These are phyloP conservation scores for Panagrolaimus sp. DNA, from an alignment of 1,140 invertebrate genomes.

Conservation along the genomic window DNA sequence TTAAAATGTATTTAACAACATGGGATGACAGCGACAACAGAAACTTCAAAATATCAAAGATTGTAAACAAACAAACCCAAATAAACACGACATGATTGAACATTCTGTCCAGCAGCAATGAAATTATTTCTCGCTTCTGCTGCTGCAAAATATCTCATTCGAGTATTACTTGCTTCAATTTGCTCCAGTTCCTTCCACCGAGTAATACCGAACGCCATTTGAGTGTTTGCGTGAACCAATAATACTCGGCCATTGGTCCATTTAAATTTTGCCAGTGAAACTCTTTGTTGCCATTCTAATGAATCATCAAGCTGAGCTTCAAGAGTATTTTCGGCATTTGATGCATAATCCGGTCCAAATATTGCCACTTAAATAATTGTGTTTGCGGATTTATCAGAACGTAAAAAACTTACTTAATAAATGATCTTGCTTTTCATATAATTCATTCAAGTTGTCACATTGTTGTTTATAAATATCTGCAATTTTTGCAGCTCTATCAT, in stretches of 20 bases:
- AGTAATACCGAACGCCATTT: conserved; percentile 62
- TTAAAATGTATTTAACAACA: neutral
- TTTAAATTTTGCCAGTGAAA: conserved; percentile 65
- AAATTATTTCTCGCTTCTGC: conserved; percentile 66
- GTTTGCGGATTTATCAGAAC: neutral
- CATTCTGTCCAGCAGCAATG: conserved; percentile 65
- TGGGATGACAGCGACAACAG: neutral
- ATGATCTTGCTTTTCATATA: conserved; percentile 65
- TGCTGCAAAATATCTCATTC: conserved; percentile 62
- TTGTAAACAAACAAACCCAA: conserved; percentile 60
- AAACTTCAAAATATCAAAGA: no score
- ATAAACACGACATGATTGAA: conserved; percentile 65
- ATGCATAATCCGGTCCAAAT: conserved; percentile 65
- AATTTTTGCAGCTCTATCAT: conserved; percentile 54
- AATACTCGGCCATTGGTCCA: conserved; percentile 64
- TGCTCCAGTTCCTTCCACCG: conserved; percentile 62
- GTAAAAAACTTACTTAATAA: conserved; percentile 62
- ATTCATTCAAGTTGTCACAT: conserved; percentile 62
- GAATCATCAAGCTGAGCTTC: conserved; percentile 65
- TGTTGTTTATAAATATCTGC: conserved; percentile 58
- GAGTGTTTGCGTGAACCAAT: conserved; percentile 63
- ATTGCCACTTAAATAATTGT: conserved; percentile 60
- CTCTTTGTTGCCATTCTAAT: conserved; percentile 63
- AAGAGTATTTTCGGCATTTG: conserved; percentile 63
- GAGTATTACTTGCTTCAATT: conserved; percentile 59